These are phyloP conservation scores for Electrona antarctica DNA, from an alignment of 2,113 vertebrate genomes.

Conservation along the genomic window DNA sequence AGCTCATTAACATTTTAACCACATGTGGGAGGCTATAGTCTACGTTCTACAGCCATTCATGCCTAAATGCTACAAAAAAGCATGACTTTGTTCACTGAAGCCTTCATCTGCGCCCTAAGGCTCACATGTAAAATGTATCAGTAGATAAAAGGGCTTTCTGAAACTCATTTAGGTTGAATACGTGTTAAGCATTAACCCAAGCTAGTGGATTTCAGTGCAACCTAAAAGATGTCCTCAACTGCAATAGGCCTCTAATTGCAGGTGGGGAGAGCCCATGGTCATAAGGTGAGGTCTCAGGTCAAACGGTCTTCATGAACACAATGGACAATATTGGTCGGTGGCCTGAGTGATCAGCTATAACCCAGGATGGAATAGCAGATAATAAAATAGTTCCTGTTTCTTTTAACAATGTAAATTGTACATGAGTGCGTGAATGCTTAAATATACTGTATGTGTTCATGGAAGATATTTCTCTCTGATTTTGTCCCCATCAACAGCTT, in stretches of 20 bases:
- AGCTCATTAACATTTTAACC: no score
- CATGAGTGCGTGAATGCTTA: no score
- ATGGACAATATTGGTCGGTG: conserved; percentile 31
- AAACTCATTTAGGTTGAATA: not conserved
- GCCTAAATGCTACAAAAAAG: not conserved
- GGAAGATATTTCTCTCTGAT: no score
- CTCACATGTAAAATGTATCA: not conserved
- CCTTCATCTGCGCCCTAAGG: not conserved
- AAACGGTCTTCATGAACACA: conserved; percentile 2
- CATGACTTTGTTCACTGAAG: not conserved
- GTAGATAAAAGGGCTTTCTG: not conserved
- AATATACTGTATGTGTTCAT: no score
- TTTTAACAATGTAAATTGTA: no score
- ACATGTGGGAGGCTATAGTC: no score
- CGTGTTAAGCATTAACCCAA: conserved; percentile 22
- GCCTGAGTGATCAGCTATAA: not conserved
- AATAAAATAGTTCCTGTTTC: no score
- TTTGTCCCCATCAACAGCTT: no score
- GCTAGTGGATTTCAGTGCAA: not conserved
- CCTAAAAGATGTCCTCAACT: conserved; percentile 5
- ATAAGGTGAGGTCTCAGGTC: conserved; percentile 21
- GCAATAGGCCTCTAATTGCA: not conserved
- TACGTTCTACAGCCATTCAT: not conserved
- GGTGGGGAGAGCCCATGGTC: not conserved
- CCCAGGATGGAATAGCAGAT: not conserved